Percentiles rank a stretch among this genome's conserved stretches.
Evolutionary conservation across 1,140 invertebrate genomes (phyloP).

Genomic region (Apocrypta bakeri): DNA sequence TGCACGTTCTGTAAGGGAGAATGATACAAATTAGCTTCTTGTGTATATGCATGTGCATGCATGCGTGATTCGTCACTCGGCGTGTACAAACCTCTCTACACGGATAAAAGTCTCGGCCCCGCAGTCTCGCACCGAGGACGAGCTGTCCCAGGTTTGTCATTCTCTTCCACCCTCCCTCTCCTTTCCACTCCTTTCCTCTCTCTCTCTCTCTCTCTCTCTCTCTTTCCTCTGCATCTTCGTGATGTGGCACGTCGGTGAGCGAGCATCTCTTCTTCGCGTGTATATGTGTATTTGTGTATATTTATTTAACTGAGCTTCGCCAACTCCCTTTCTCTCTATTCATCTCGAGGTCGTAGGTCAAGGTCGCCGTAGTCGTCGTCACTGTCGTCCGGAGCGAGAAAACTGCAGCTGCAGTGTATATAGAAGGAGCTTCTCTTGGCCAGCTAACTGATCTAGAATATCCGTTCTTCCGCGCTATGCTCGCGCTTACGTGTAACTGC

Average conservation of each 20-base stretch:
- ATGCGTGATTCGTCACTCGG: neutral
- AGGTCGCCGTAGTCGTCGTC: conserved; percentile 65
- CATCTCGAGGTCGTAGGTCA: conserved; percentile 69
- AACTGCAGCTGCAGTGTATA: neutral
- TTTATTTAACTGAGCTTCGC: conserved; percentile 41
- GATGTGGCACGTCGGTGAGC: conserved; percentile 68
- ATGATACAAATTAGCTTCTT: conserved; percentile 5
- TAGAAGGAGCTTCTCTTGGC: neutral
- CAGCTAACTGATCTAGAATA: conserved; percentile 56
- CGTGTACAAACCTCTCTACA: neutral
- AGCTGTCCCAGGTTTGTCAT: conserved; percentile 8
- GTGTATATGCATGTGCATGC: neutral
- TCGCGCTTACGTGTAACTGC: conserved; percentile 52
- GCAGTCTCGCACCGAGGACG: conserved; percentile 24
- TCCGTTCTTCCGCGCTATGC: conserved; percentile 54
- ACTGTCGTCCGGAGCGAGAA: conserved; percentile 31
- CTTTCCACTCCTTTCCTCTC: neutral
- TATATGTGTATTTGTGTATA: neutral
- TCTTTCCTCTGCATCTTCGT: conserved; percentile 35
- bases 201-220: conserved; percentile 9
- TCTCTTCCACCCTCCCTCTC: conserved; percentile 8
- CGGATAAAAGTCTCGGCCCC: conserved; percentile 6
- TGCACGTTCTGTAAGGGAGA: conserved; percentile 10
- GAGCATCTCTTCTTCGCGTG: conserved; percentile 27
- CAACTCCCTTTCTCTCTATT: neutral